Evolutionary conservation across 2,888 invertebrate genomes (phyloP).

Genomic region (Bombylius major): DNA sequence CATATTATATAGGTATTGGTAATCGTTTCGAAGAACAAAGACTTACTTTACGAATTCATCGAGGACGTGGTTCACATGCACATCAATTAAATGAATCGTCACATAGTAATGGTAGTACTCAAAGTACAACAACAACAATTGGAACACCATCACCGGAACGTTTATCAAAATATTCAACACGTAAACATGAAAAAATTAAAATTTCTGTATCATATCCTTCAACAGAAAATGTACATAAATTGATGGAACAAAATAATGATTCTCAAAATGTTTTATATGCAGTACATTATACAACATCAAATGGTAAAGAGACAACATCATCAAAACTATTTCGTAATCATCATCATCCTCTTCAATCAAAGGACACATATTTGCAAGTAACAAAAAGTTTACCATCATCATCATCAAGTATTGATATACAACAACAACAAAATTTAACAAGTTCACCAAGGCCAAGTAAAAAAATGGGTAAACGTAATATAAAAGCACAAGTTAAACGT

Average conservation of each 20-base stretch:
- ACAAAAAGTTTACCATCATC: constrained; percentile 27
- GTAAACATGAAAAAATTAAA: constrained; percentile 66
- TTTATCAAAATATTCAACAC: constrained; percentile 46
- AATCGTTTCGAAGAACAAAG: constrained; percentile 78
- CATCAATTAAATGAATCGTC: constrained; percentile 48
- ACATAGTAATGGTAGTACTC: constrained; percentile 54
- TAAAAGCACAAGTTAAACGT: constrained; percentile 81
- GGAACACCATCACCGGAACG: constrained; percentile 53
- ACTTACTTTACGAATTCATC: constrained; percentile 80
- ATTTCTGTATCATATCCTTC: constrained; percentile 79
- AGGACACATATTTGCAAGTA: constrained; percentile 45
- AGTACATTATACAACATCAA: constrained; percentile 53
- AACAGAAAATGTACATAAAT: constrained; percentile 49
- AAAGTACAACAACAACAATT: constrained; percentile 53
- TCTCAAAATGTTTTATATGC: constrained; percentile 43
- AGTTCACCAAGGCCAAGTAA: constrained; percentile 39
- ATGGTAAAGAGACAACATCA: constrained; percentile 51
- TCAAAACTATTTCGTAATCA: constrained; percentile 35
- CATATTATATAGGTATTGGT: constrained; percentile 44
- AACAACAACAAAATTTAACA: constrained; percentile 23
- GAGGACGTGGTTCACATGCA: constrained; percentile 57
- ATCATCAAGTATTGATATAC: constrained; percentile 14
- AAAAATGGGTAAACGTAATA: constrained; percentile 78
- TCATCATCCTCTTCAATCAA: background rate
- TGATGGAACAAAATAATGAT: constrained; percentile 27